A percentile compares a stretch with the other conserved stretches of the same genome.
These are phyloP conservation scores for Philhelius pedissequus DNA, from an alignment of 2,888 invertebrate genomes.

Conservation along the genomic window DNA sequence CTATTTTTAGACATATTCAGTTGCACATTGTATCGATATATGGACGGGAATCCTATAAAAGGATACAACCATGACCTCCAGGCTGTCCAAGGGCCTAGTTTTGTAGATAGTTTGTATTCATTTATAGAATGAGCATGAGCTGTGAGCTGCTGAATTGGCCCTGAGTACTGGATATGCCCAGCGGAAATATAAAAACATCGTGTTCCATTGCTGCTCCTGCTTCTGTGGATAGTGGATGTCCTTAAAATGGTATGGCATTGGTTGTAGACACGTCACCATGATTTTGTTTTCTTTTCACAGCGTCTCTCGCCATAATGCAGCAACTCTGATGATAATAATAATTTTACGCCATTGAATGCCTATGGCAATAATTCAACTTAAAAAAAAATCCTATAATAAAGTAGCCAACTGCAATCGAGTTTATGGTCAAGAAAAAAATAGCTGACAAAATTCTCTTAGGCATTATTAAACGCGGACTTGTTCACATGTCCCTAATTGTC, in stretches of 20 bases:
- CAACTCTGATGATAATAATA: slow-evolving; percentile 10
- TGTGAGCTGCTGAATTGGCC: slow-evolving; percentile 2
- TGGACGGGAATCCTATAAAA: slow-evolving; percentile 36
- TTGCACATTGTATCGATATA: not conserved
- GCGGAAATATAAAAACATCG: slow-evolving; percentile 16
- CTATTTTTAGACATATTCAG: slow-evolving; percentile 19
- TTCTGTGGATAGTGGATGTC: slow-evolving; percentile 12
- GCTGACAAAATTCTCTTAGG: no score
- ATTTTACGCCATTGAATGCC: slow-evolving; percentile 25
- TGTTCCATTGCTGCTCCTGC: slow-evolving; percentile 15
- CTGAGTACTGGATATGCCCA: slow-evolving; percentile 30
- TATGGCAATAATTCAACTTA: slow-evolving; percentile 5
- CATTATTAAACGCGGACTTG: no score
- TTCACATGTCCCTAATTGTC: no score
- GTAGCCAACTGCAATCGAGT: not conserved
- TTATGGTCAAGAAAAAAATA: not conserved
- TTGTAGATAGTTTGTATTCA: not conserved
- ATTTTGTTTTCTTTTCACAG: slow-evolving; percentile 28
- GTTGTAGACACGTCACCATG: not conserved
- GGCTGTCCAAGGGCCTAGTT: no score
- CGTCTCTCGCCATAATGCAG: slow-evolving; percentile 35
- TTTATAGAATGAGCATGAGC: not conserved
- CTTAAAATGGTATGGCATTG: slow-evolving; percentile 10
- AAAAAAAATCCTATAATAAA: not conserved
- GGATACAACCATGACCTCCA: slow-evolving; percentile 56